Evolutionary conservation across 2,113 vertebrate species (phyloP).

Genomic region (Triplophysa rosa): DNA sequence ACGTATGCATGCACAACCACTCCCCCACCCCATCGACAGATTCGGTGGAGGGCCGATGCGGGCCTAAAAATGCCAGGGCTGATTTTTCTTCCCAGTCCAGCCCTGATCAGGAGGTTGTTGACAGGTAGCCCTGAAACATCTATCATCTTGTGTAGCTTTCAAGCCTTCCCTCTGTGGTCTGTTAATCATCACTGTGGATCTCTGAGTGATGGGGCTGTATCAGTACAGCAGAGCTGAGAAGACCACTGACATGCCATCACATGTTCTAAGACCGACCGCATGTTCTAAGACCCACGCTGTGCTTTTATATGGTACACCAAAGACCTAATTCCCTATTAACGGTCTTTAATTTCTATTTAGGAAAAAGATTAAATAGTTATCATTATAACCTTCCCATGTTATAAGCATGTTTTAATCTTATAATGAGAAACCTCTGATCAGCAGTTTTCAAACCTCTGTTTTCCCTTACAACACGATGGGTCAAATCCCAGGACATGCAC

Average conservation of each 20-base stretch:
- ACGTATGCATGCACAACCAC: too few relatives aligned
- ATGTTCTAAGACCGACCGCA: neutral
- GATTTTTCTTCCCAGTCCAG: too few relatives aligned
- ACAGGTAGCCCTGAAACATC: conserved; percentile 30
- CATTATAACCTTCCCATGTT: neutral
- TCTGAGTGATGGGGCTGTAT: conserved; percentile 1
- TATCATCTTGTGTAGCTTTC: conserved; percentile 19
- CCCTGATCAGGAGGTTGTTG: conserved; percentile 1
- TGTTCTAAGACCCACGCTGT: neutral
- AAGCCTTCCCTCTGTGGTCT: neutral
- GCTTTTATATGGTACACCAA: neutral
- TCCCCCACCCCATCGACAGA: too few relatives aligned
- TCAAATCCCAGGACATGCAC: too few relatives aligned
- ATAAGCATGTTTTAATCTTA: neutral
- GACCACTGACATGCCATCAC: conserved; percentile 20
- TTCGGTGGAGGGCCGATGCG: too few relatives aligned
- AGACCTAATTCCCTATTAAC: neutral
- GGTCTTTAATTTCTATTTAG: too few relatives aligned
- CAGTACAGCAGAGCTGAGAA: neutral
- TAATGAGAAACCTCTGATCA: neutral
- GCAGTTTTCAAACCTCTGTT: too few relatives aligned
- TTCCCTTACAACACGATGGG: too few relatives aligned
- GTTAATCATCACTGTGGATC: conserved; percentile 21
- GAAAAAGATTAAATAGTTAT: neutral
- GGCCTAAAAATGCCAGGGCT: too few relatives aligned